Percentiles rank a stretch among this genome's conserved stretches.
Evolutionary conservation across 2,888 invertebrate species (phyloP).

Genomic region (Uloborus plumipes): DNA sequence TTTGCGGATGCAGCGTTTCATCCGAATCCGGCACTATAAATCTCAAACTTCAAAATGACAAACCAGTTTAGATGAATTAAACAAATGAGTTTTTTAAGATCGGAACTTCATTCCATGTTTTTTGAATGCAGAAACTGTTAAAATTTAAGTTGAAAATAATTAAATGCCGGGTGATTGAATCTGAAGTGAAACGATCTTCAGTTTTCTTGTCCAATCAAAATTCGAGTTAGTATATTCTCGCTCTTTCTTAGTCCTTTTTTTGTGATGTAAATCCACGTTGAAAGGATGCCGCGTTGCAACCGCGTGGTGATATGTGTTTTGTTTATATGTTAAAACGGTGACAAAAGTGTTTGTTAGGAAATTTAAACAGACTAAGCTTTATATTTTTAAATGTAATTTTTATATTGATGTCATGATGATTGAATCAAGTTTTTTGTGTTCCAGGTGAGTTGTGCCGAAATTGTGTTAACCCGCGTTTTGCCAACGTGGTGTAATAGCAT

Average conservation of each 20-base stretch:
- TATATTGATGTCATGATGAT: conserved; percentile 24
- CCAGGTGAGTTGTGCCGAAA: conserved; percentile 19
- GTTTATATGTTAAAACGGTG: conserved; percentile 8
- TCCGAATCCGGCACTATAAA: too few relatives aligned
- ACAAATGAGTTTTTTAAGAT: not conserved
- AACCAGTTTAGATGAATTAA: too few relatives aligned
- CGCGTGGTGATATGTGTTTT: conserved; percentile 27
- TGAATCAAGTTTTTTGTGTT: conserved; percentile 43
- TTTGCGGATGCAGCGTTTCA: too few relatives aligned
- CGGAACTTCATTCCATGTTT: not conserved
- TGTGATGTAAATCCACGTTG: conserved; percentile 44
- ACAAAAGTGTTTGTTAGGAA: conserved; percentile 11
- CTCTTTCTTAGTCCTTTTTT: not conserved
- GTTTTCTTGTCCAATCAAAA: conserved; percentile 1
- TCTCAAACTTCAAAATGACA: too few relatives aligned
- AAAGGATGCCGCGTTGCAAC: conserved; percentile 47
- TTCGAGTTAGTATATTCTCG: not conserved
- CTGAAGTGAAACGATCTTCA: not conserved
- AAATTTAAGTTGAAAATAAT: not conserved
- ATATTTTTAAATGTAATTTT: not conserved
- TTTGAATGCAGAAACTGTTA: not conserved
- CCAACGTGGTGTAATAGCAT: not conserved
- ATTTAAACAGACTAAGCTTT: conserved; percentile 6
- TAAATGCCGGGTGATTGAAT: not conserved
- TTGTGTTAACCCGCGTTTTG: not conserved